Base-by-base conservation (phyloP, 1,140 invertebrate species). In the Manduca sexta region DNA sequence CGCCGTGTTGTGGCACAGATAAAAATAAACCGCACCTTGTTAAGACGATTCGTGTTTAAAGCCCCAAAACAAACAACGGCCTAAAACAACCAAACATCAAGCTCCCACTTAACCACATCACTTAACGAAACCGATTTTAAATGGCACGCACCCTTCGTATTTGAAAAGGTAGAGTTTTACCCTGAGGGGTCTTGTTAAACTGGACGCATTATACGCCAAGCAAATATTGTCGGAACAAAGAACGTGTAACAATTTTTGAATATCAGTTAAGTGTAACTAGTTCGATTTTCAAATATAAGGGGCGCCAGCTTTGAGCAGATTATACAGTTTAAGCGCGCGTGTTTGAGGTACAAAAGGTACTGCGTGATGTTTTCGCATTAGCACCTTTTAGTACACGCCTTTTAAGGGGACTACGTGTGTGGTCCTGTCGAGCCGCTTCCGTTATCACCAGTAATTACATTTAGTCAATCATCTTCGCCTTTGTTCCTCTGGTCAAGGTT, bases 1-100 rank as follows among this genome's bases (percentile, higher is more conserved):
- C 39, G 35, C 42, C 30, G 39, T 49, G 48, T 64, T 62, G 50
- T 68, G 53, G 52, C 56, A 61, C 59, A 61, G 52, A 70, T 56
- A 67, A 70, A 70, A 73, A 66, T 61, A 77, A 74, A 73, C 61
- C 44, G 38, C 40, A 64, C 47, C 74, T 84, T 76, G 67, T 78
- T 79, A 82, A 66, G 60, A 59, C 58, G 58, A 73, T 54, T 68
- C 72, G 66, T 81, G 77, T 78, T 56, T 56, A 65, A 71, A 72
- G 52, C 58, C 56, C 49, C 51, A 78, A 71, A 67, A 59, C 65
- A 82, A 82, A 82, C 71, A 75, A 15, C 41, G 45, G 49, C 72
- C 76, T 80, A 79, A 78, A 82, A 82, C 74, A 82, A 80, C 69
- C 66, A 73, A 79, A 79, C 74, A 74, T 60, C 62, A 60, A 58